phyloP scores from a whole-genome alignment of 2,113 vertebrate genomes.

The Sylvilagus bachmani region DNA sequence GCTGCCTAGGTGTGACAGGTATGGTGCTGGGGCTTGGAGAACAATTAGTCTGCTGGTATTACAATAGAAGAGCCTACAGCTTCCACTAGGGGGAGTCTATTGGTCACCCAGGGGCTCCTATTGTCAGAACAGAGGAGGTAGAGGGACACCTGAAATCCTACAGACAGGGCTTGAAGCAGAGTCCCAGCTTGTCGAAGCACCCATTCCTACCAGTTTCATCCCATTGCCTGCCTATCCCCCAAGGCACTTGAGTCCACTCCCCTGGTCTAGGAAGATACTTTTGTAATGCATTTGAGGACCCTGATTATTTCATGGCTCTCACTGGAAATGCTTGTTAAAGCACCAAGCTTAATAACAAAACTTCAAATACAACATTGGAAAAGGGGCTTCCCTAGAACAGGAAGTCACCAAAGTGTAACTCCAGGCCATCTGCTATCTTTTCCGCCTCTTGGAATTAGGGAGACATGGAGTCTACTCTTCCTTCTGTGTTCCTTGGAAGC shows the following conservation, averaged over 20 bases:
- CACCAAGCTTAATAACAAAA: slow-evolving; percentile 33
- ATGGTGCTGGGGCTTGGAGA: too few relatives aligned
- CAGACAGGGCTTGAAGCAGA: not conserved
- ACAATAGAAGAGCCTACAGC: not conserved
- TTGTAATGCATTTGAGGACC: not conserved
- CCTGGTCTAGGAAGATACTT: not conserved
- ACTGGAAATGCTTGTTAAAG: slow-evolving; percentile 17
- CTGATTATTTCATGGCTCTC: slow-evolving; percentile 27
- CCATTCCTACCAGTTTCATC: not conserved
- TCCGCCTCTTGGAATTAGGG: not conserved
- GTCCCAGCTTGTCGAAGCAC: not conserved
- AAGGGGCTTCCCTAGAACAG: slow-evolving; percentile 40
- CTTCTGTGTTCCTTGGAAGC: not conserved
- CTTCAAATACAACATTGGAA: slow-evolving; percentile 5
- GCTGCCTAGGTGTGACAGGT: not conserved
- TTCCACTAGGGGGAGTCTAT: not conserved
- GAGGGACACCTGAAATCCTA: not conserved
- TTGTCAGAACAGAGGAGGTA: not conserved
- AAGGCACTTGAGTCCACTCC: not conserved
- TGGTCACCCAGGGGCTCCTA: not conserved
- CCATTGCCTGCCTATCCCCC: not conserved
- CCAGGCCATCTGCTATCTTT: not conserved
- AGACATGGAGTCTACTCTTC: not conserved
- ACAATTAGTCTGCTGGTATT: not conserved
- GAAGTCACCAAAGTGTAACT: not conserved